phyloP scores from a whole-genome alignment of 2,797 vertebrate genomes.

The Knipowitschia caucasica region DNA sequence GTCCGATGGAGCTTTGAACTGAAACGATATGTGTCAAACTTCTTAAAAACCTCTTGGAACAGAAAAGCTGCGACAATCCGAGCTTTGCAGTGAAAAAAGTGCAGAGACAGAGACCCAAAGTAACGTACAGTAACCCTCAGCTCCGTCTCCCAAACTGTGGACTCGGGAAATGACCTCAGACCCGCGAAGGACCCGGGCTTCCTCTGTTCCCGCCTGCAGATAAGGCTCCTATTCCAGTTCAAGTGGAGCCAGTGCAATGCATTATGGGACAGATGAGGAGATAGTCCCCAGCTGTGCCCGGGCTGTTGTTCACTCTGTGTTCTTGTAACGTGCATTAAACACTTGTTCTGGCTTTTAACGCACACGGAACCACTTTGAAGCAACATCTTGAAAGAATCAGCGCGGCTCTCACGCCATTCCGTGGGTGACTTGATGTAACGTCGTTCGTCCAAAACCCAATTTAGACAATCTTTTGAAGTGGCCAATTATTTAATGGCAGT shows the following conservation, averaged over 20 bases:
- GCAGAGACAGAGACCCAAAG: too few species aligned
- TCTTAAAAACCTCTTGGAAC: too few species aligned
- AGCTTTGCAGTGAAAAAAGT: too few species aligned
- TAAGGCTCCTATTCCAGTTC: constrained; percentile 69
- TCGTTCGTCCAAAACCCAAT: constrained; percentile 20
- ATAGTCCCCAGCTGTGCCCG: constrained; percentile 46
- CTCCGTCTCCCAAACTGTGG: too few species aligned
- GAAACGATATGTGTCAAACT: too few species aligned
- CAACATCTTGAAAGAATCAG: constrained; percentile 46
- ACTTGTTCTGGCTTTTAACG: constrained; percentile 44
- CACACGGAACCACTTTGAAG: constrained; percentile 45
- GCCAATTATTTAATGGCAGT: constrained; percentile 21
- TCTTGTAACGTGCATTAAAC: constrained; percentile 46
- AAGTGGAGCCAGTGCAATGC: constrained; percentile 64
- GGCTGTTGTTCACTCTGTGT: constrained; percentile 44
- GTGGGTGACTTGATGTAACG: constrained; percentile 39
- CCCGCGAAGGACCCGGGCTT: constrained; percentile 82
- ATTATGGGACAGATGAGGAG: constrained; percentile 74
- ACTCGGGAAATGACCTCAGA: constrained; percentile 86
- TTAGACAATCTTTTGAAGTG: constrained; percentile 16
- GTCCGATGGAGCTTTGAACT: too few species aligned
- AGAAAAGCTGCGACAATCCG: too few species aligned
- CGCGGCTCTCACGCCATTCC: constrained; percentile 29
- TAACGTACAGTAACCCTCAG: too few species aligned
- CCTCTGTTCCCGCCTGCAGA: constrained; percentile 74